These are phyloP conservation scores for Sinopyrophorus schimmeli DNA, from an alignment of 2,888 invertebrate species.

Conservation along the genomic window DNA sequence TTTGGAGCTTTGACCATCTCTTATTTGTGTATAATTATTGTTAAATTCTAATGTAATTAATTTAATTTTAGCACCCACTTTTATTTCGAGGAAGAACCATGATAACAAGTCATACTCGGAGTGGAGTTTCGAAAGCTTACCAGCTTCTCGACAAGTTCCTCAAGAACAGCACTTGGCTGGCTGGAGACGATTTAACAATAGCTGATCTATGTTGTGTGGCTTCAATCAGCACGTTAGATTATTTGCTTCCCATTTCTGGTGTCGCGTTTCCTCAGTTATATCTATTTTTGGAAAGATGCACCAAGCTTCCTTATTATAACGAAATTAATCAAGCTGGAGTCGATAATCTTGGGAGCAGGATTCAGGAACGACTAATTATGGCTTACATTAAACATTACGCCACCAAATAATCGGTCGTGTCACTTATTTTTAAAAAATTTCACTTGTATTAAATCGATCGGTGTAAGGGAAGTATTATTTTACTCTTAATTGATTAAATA, in stretches of 20 bases:
- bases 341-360: slow-evolving; percentile 27
- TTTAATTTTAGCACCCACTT: slow-evolving; percentile 40
- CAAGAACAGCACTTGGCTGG: slow-evolving; percentile 39
- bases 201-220: slow-evolving; percentile 48
- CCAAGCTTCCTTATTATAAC: slow-evolving; percentile 43
- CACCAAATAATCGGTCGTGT: too few relatives aligned
- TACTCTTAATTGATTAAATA: too few relatives aligned
- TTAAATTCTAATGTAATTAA: too few relatives aligned
- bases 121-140: slow-evolving; percentile 49
- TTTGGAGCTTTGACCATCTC: too few relatives aligned
- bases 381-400: slow-evolving; percentile 11
- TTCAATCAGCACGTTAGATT: slow-evolving; percentile 56
- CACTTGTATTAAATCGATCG: too few relatives aligned
- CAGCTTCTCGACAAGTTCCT: slow-evolving; percentile 46
- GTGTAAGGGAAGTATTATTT: too few relatives aligned
- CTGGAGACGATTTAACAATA: slow-evolving; percentile 45
- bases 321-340: slow-evolving; percentile 39
- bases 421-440: too few relatives aligned
- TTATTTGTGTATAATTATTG: too few relatives aligned
- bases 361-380: slow-evolving; percentile 26
- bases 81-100: slow-evolving; percentile 47
- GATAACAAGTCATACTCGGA: slow-evolving; percentile 49
- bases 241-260: slow-evolving; percentile 52
- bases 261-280: slow-evolving; percentile 50
- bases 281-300: slow-evolving; percentile 53